These are phyloP conservation scores for Meteorus cinctellus DNA, from an alignment of 2,888 invertebrate genomes.

Conservation along the genomic window DNA sequence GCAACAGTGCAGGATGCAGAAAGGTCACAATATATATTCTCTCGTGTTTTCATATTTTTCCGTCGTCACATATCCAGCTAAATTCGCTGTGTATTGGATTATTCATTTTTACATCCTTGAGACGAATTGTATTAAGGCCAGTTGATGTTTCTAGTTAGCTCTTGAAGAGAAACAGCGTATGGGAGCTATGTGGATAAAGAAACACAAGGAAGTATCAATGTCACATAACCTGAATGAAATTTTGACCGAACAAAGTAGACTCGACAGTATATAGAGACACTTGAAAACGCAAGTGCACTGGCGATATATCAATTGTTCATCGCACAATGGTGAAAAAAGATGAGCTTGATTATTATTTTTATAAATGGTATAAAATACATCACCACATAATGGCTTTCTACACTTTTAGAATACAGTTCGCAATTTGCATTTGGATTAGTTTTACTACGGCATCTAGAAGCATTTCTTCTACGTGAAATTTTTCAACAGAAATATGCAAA, in stretches of 20 bases:
- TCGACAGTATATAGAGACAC: not conserved
- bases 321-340: not conserved
- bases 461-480: not conserved
- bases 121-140: too few relatives aligned
- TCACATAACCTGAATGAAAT: not conserved
- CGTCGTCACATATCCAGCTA: too few relatives aligned
- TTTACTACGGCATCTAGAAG: not conserved
- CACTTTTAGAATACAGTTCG: not conserved
- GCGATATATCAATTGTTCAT: not conserved
- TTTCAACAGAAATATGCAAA: slow-evolving; percentile 16
- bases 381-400: not conserved
- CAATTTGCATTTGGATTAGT: slow-evolving; percentile 1
- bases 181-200: not conserved
- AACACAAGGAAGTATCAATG: not conserved
- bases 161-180: too few relatives aligned
- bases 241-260: not conserved
- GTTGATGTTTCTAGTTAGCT: too few relatives aligned
- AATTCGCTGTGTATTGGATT: too few relatives aligned
- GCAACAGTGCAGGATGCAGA: too few relatives aligned
- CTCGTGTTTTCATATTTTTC: too few relatives aligned
- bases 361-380: not conserved
- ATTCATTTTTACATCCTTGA: too few relatives aligned
- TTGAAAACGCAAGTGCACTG: not conserved
- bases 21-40: too few relatives aligned
- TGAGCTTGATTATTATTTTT: not conserved